These are phyloP conservation scores for Aelia acuminata DNA, from an alignment of 2,888 invertebrate species.

Conservation along the genomic window DNA sequence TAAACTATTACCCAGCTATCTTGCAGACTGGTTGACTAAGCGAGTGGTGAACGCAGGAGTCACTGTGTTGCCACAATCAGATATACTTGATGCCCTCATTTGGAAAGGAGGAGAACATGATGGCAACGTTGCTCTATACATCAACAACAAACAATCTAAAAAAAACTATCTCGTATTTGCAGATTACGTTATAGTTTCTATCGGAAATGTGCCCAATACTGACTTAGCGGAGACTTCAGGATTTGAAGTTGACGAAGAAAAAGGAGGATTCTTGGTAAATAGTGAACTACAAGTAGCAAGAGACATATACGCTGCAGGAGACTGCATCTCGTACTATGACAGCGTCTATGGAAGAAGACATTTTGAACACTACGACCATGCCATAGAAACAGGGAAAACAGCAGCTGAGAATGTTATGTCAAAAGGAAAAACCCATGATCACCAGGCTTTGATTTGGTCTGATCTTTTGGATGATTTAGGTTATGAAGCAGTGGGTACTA, in stretches of 20 bases:
- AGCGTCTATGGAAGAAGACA: conserved; percentile 83
- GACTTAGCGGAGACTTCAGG: conserved; percentile 81
- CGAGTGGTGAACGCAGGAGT: conserved; percentile 83
- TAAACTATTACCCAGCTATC: conserved; percentile 87
- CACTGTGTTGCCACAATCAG: conserved; percentile 71
- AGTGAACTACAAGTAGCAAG: conserved; percentile 88
- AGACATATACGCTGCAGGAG: conserved; percentile 89
- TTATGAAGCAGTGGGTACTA: conserved; percentile 93
- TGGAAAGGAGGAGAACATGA: conserved; percentile 18
- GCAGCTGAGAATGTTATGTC: conserved; percentile 98
- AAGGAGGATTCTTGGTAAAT: conserved; percentile 92
- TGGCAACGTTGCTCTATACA: conserved; percentile 65
- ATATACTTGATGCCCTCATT: conserved; percentile 69
- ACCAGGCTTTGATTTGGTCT: conserved; percentile 98
- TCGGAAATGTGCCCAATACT: conserved; percentile 86
- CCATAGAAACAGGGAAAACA: conserved; percentile 92
- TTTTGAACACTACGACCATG: conserved; percentile 98
- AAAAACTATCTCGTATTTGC: conserved; percentile 66
- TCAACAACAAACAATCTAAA: not conserved
- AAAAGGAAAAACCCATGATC: conserved; percentile 78
- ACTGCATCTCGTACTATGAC: conserved; percentile 96
- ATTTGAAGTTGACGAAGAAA: conserved; percentile 82
- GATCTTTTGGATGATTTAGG: conserved; percentile 93
- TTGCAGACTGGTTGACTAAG: conserved; percentile 88
- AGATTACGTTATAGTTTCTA: conserved; percentile 84